Evolutionary conservation across 2,888 invertebrate species (phyloP).

Genomic region (Xanthorhoe spadicearia): DNA sequence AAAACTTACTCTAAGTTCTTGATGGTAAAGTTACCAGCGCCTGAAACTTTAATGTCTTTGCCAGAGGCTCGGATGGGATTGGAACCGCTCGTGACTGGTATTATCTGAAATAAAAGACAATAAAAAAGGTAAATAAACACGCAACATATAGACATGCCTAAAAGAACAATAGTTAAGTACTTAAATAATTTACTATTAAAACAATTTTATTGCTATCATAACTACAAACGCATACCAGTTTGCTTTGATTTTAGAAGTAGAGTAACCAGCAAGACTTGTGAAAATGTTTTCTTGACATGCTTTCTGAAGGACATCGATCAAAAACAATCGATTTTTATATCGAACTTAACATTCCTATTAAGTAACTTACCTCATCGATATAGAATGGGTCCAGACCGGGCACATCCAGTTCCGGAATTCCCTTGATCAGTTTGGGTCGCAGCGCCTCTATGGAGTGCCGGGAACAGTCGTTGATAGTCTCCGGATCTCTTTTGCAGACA

Average conservation of each 20-base stretch:
- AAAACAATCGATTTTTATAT: too few relatives aligned
- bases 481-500: constrained; percentile 87
- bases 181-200: neutral
- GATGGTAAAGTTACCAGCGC: constrained; percentile 80
- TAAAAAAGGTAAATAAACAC: neutral
- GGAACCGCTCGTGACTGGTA: constrained; percentile 59
- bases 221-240: too few relatives aligned
- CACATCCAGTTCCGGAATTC: constrained; percentile 88
- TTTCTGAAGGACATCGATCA: too few relatives aligned
- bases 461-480: constrained; percentile 86
- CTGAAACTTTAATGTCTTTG: constrained; percentile 78
- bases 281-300: too few relatives aligned
- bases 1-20: constrained; percentile 80
- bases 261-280: too few relatives aligned
- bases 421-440: constrained; percentile 83
- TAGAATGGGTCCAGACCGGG: constrained; percentile 89
- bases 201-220: too few relatives aligned
- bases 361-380: constrained; percentile 86
- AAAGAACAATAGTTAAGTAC: neutral
- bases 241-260: too few relatives aligned
- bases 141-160: neutral
- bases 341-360: too few relatives aligned
- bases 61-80: constrained; percentile 75
- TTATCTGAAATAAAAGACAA: constrained; percentile 56
- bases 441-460: constrained; percentile 85